Evolutionary conservation across 2,888 invertebrate species (phyloP).

Genomic region (Drosophila anomalipes): DNA sequence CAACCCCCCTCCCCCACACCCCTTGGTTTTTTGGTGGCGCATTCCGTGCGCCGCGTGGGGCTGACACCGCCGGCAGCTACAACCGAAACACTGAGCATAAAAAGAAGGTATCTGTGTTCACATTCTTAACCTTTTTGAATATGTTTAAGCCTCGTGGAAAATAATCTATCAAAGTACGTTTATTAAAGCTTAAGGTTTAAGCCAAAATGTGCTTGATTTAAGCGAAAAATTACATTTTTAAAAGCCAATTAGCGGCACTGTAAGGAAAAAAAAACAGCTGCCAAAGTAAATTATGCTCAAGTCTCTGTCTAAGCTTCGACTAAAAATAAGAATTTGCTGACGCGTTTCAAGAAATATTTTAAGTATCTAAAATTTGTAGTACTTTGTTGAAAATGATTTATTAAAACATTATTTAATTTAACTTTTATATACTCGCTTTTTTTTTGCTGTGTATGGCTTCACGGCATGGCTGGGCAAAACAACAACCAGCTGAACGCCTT

Average conservation of each 20-base stretch:
- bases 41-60: slow-evolving; percentile 70
- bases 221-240: neutral
- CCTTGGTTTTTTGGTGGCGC: slow-evolving; percentile 51
- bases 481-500: slow-evolving; percentile 66
- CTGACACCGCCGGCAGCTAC: slow-evolving; percentile 57
- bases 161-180: neutral
- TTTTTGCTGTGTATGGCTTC: slow-evolving; percentile 12
- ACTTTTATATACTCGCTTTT: neutral
- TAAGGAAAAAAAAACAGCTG: neutral
- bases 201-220: neutral
- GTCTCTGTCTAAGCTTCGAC: neutral
- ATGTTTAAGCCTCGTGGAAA: neutral
- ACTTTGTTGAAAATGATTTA: neutral
- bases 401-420: neutral
- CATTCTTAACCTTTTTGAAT: neutral
- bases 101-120: neutral
- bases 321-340: neutral
- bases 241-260: neutral
- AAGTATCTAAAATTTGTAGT: neutral
- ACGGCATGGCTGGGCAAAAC: slow-evolving; percentile 31
- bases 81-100: slow-evolving; percentile 11
- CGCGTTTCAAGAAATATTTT: neutral
- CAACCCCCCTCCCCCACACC: neutral
- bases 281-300: neutral
- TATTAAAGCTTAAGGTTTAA: neutral